Evolutionary conservation across 2,888 invertebrate genomes (phyloP), one percentile per base, ranked within the genome.

Genomic region (Euspilapteryx auroguttella): DNA sequence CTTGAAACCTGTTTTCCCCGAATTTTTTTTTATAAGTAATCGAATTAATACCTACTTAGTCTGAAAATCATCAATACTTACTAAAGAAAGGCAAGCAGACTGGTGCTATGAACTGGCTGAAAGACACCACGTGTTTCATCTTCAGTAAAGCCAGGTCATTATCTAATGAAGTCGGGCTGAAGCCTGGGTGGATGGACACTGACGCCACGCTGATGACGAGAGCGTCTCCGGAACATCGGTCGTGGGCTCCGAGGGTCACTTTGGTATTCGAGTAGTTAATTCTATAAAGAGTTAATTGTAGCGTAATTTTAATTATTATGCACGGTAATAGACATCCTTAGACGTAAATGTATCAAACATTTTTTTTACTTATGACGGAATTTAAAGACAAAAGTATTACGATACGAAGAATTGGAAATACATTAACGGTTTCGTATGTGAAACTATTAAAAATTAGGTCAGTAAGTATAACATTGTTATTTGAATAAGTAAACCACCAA

Each of bases 131-230:
- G 7, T 78, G 66, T 34, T 68, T 64, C 11, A 85, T 44, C 27
- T 68, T 63, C 17, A 86, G 40, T 6, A 86, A 42, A 0, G 83
- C 82, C 7, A 83, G 55, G 48, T 86, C 82, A 37, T 82, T 76
- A 13, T 79, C 73, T 31, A 61, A 55, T 24, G 69, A 75, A 2
- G 54, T 55, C 1, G 61, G 47, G 35, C 64, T 75, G 41, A 77
- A 85, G 9, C 78, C 75, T 0, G 79, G 78, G 45, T 83, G 79
- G 2, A 79, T 37, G 6, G 63, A 49, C 12, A 82, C 52, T 4
- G 63, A 48, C 9, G 69, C 64, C 0, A 82, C 79, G 28, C 76
- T 75, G 2, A 61, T 42, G 1, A 78, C 76, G 2, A 78, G 68
- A 3, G 64, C 49, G 23, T 77, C 78, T 3, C 63, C 43, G 12